Conservation (phyloP, 2,888 invertebrate species). For the Catocala nupta region DNA sequence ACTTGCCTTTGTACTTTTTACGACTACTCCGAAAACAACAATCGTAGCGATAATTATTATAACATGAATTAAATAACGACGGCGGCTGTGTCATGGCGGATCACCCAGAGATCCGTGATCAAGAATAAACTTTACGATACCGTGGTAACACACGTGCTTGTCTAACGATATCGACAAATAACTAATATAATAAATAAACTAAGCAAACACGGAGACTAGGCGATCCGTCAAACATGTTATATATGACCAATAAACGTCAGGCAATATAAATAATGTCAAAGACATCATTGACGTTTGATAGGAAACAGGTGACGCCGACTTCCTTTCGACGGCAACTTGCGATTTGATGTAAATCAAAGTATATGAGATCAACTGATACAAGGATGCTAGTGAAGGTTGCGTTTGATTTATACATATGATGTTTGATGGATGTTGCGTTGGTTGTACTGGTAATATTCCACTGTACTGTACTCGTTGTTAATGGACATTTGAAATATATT, state of each 20-base stretch:
- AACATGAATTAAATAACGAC: constrained; percentile 4
- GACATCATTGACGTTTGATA: constrained; percentile 21
- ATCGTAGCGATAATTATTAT: neutral
- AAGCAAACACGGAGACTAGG: constrained; percentile 3
- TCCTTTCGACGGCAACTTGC: constrained; percentile 18
- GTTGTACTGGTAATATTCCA: neutral
- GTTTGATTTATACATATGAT: neutral
- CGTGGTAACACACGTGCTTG: neutral
- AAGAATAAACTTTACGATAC: neutral
- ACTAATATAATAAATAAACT: neutral
- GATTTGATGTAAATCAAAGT: no score
- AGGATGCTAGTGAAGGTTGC: constrained; percentile 18
- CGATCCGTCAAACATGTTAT: constrained; percentile 12
- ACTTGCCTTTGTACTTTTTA: neutral
- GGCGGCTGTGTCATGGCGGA: neutral
- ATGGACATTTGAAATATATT: no score
- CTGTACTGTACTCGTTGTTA: neutral
- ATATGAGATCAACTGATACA: constrained; percentile 21
- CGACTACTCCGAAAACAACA: neutral
- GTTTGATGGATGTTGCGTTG: neutral
- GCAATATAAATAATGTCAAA: constrained; percentile 35
- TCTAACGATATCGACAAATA: neutral
- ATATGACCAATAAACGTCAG: constrained; percentile 35
- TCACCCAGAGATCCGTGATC: constrained; percentile 1
- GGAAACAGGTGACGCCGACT: constrained; percentile 26